These are phyloP conservation scores for Phengaris arion DNA, from an alignment of 2,888 invertebrate genomes.

Conservation along the genomic window DNA sequence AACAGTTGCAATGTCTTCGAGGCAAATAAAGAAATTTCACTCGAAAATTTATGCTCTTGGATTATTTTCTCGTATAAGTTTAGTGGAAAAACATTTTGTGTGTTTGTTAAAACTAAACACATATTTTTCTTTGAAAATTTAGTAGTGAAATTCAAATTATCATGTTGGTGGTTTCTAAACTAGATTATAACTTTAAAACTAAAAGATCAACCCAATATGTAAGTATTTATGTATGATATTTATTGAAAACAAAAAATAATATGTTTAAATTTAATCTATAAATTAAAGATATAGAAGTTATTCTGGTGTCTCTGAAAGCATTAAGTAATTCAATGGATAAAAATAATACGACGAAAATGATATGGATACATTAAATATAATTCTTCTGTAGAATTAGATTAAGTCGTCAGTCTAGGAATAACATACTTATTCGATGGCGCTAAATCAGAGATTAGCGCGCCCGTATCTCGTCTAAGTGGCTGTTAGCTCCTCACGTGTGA, in stretches of 20 bases:
- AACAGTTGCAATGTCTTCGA: conserved; percentile 39
- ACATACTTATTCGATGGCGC: conserved; percentile 26
- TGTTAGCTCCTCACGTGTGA: conserved; percentile 40
- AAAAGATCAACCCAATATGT: no score
- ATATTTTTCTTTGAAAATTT: not conserved
- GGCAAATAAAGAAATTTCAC: conserved; percentile 53
- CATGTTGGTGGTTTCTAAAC: no score
- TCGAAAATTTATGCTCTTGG: conserved; percentile 46
- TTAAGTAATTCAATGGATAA: no score
- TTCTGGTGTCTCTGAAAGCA: no score
- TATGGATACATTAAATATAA: no score
- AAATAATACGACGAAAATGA: no score
- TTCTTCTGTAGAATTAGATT: not conserved
- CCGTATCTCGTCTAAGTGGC: conserved; percentile 34
- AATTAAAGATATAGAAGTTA: no score
- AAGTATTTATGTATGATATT: no score
- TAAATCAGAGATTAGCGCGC: conserved; percentile 36
- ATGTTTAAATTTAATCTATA: no score
- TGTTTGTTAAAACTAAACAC: conserved; percentile 1
- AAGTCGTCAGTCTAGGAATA: conserved; percentile 24
- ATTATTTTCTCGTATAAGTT: conserved; percentile 42
- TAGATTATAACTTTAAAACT: no score
- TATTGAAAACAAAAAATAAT: no score
- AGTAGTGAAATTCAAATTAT: not conserved
- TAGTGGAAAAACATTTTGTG: conserved; percentile 29